These are phyloP conservation scores for Novumbra hubbsi DNA, from an alignment of 2,797 vertebrate genomes.

Conservation along the genomic window DNA sequence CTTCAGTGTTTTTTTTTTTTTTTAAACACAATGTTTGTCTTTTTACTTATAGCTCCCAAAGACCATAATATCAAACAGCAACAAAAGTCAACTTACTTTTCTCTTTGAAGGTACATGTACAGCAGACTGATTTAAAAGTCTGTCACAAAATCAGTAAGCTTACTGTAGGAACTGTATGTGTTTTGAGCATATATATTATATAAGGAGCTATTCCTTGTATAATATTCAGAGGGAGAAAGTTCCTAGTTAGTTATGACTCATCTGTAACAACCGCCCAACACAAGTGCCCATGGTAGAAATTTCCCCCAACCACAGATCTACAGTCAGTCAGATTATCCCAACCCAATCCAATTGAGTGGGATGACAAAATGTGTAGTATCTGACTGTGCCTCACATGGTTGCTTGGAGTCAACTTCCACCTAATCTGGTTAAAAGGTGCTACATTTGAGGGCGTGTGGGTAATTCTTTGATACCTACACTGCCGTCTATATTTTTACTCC, in stretches of 20 bases:
- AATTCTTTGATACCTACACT: neutral
- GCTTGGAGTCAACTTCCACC: neutral
- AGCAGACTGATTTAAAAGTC: neutral
- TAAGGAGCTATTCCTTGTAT: conserved; percentile 10
- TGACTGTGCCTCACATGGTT: conserved; percentile 17
- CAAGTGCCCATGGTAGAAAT: conserved; percentile 1
- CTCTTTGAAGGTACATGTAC: neutral
- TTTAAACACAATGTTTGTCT: conserved; percentile 21
- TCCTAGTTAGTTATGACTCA: neutral
- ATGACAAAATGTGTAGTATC: neutral
- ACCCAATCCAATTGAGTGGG: neutral
- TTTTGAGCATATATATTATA: conserved; percentile 18
- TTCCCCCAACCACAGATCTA: conserved; percentile 33
- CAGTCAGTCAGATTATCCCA: conserved; percentile 5
- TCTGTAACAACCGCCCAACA: neutral
- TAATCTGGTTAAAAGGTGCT: neutral
- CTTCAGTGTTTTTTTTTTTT: conserved; percentile 33
- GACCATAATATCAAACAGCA: conserved; percentile 6
- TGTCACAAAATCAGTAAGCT: conserved; percentile 14
- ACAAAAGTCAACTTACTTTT: conserved; percentile 8
- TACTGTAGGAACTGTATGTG: conserved; percentile 17
- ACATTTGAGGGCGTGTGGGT: neutral
- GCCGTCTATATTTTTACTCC: conserved; percentile 9
- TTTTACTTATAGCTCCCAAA: conserved; percentile 13
- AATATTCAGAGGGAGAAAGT: neutral